A percentile compares a stretch with the other conserved stretches of the same genome.
phyloP scores from a whole-genome alignment of 2,113 vertebrate species.

The Alosa alosa region DNA sequence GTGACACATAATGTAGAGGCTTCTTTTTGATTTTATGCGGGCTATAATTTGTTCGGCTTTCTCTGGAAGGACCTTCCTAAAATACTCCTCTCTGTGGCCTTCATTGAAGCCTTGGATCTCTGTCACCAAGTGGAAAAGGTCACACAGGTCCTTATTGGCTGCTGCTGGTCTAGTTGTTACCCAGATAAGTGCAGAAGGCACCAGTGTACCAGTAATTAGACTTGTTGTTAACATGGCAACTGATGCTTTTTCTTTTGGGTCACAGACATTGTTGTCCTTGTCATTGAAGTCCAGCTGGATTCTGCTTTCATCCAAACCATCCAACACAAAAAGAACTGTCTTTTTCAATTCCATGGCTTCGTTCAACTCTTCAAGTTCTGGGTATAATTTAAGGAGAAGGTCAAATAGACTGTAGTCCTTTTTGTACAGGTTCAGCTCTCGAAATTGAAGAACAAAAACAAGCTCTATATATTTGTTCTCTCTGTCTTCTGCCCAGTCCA shows the following conservation, averaged over 20 bases:
- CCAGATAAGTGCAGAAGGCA: neutral
- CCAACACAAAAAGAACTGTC: neutral
- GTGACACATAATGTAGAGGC: neutral
- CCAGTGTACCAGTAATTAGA: neutral
- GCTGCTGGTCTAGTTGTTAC: neutral
- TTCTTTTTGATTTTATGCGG: neutral
- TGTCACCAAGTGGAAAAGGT: neutral
- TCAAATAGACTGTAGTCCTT: conserved; percentile 4
- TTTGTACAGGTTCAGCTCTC: conserved; percentile 29
- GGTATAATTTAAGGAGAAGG: neutral
- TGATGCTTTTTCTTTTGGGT: neutral
- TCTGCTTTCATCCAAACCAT: neutral
- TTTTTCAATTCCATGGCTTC: neutral
- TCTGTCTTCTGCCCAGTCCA: conserved; percentile 37
- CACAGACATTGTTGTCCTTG: neutral
- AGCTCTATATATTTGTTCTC: conserved; percentile 26
- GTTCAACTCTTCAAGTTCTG: neutral
- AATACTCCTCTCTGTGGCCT: neutral
- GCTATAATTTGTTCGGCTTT: neutral
- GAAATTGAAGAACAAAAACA: conserved; percentile 36
- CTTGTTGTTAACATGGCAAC: neutral
- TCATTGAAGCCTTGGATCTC: neutral
- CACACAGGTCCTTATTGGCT: neutral
- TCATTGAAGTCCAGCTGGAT: neutral
- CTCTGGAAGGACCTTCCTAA: neutral